Evolutionary conservation across 1,140 invertebrate genomes (phyloP).

Genomic region (Drosophila parabipectinata): DNA sequence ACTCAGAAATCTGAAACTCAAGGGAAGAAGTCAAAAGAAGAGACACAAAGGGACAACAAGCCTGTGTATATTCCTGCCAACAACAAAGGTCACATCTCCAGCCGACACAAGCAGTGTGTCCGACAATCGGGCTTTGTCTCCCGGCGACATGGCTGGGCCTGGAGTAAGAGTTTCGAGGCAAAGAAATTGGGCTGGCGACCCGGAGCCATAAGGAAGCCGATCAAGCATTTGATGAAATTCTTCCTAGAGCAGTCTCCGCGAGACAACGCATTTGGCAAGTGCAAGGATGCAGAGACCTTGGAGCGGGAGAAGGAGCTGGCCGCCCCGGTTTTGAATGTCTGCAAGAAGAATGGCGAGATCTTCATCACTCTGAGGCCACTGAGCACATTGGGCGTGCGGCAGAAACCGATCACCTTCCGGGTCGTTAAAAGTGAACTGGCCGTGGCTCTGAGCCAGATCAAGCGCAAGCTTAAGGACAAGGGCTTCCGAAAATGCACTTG

Average conservation of each 20-base stretch:
- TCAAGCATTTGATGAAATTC: conserved; percentile 72
- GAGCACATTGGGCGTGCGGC: conserved; percentile 6
- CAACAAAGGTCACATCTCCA: conserved; percentile 5
- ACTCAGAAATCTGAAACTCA: background rate
- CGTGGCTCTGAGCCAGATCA: conserved; percentile 52
- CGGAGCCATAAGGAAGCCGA: conserved; percentile 68
- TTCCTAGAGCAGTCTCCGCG: conserved; percentile 56
- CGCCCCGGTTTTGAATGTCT: conserved; percentile 58
- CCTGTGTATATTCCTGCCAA: background rate
- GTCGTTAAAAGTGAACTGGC: conserved; percentile 65
- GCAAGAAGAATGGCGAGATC: conserved; percentile 72
- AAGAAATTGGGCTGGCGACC: conserved; percentile 68
- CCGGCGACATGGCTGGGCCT: conserved; percentile 73
- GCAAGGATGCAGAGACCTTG: conserved; percentile 2
- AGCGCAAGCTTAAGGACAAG: conserved; percentile 56
- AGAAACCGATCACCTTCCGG: conserved; percentile 69
- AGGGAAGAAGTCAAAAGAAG: background rate
- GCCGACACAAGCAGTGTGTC: conserved; percentile 61
- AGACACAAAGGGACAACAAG: background rate
- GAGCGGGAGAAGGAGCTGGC: conserved; percentile 21
- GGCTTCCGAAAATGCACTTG: conserved; percentile 75
- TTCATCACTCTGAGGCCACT: conserved; percentile 61
- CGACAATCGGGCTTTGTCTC: conserved; percentile 49
- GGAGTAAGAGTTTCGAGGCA: conserved; percentile 44
- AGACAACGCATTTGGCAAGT: conserved; percentile 18